phyloP scores from a whole-genome alignment of 2,888 invertebrate genomes.

The Phalera bucephala region DNA sequence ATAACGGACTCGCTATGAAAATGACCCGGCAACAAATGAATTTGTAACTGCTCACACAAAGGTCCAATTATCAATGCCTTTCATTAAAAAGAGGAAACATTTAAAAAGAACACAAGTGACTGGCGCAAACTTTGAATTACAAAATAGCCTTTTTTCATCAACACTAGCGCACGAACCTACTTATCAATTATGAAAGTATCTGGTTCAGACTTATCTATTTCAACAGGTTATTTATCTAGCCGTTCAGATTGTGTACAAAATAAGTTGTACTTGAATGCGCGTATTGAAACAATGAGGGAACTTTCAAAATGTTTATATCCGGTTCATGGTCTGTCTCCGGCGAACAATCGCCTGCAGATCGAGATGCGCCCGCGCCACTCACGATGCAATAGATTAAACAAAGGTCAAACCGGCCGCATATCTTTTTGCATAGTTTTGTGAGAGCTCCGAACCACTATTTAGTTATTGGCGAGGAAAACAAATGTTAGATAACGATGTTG shows the following conservation, averaged over 20 bases:
- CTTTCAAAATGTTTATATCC: conserved; percentile 35
- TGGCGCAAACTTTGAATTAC: conserved; percentile 30
- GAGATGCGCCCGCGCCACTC: conserved; percentile 39
- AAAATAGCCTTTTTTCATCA: conserved; percentile 21
- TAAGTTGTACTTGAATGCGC: conserved; percentile 5
- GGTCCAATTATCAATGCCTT: conserved; percentile 43
- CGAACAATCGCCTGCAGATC: conserved; percentile 38
- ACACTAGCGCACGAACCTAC: conserved; percentile 7
- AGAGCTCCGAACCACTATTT: conserved; percentile 42
- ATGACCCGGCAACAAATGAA: conserved; percentile 48
- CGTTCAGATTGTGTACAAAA: conserved; percentile 6
- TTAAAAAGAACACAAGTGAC: conserved; percentile 26
- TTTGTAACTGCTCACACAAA: conserved; percentile 44
- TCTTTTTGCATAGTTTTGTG: conserved; percentile 33
- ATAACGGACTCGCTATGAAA: conserved; percentile 57
- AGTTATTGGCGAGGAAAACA: conserved; percentile 44
- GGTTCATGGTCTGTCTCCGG: conserved; percentile 44
- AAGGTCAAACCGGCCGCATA: conserved; percentile 48
- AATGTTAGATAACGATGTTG: conserved; percentile 55
- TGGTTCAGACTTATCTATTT: conserved; percentile 10
- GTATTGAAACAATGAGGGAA: conserved; percentile 34
- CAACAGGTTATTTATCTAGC: conserved; percentile 1
- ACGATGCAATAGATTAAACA: conserved; percentile 25
- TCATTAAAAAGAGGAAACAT: conserved; percentile 38
- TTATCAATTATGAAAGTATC: conserved; percentile 22